Evolutionary conservation across 1,140 invertebrate species (phyloP).

Genomic region (Meloidogyne floridensis): DNA sequence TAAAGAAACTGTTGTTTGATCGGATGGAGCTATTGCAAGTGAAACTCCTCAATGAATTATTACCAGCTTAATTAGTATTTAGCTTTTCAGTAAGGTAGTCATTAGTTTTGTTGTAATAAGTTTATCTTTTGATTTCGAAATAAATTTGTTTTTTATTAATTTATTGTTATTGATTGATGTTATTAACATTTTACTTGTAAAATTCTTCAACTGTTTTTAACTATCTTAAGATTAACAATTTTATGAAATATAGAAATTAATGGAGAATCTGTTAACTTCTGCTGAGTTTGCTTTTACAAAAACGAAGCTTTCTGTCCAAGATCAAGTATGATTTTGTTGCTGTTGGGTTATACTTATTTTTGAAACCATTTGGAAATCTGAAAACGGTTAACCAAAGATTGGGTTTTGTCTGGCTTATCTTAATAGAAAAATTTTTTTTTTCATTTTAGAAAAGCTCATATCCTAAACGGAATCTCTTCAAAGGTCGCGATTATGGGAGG

Average conservation of each 20-base stretch:
- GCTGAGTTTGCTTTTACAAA: constrained; percentile 25
- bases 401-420: too few species aligned
- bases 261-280: background rate
- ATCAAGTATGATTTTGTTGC: constrained; percentile 15
- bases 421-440: constrained; percentile 11
- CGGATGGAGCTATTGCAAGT: constrained; percentile 47
- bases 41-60: constrained; percentile 48
- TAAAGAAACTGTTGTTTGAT: constrained; percentile 40
- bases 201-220: too few species aligned
- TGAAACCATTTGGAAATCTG: too few species aligned
- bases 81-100: background rate
- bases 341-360: too few species aligned
- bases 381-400: too few species aligned
- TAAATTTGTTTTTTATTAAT: background rate
- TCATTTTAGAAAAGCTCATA: constrained; percentile 14
- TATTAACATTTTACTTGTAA: too few species aligned
- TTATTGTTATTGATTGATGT: background rate
- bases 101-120: background rate
- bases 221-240: too few species aligned
- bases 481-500: constrained; percentile 48
- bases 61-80: constrained; percentile 35
- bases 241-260: background rate
- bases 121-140: constrained; percentile 7
- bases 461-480: constrained; percentile 45
- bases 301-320: constrained; percentile 20